A percentile compares a stretch with the other conserved stretches of the same genome.
Conservation (phyloP, 92 coral and sea anemone species). For the Phenganax marumi region DNA sequence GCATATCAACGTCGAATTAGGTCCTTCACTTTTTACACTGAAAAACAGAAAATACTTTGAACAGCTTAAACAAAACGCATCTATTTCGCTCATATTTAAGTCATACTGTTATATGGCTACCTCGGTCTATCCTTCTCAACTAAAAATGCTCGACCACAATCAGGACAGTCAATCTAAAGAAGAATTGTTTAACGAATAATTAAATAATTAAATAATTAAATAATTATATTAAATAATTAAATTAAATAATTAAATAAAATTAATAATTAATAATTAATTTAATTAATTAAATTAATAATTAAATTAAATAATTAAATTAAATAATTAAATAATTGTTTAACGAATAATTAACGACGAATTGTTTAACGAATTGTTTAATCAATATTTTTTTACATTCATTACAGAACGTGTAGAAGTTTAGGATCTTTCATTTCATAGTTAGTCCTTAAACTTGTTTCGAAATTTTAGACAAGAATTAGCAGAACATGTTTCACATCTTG, state of each 20-base stretch:
- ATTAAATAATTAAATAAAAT: no score
- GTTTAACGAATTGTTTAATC: background rate
- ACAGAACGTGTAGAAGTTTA: no score
- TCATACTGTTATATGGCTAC: background rate
- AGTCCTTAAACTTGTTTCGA: background rate
- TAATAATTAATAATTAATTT: no score
- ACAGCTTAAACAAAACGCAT: background rate
- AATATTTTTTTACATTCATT: no score
- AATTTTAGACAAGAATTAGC: no score
- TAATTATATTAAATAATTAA: no score
- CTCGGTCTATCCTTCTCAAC: conserved; percentile 44
- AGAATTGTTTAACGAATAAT: background rate
- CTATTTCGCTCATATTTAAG: background rate
- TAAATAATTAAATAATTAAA: no score
- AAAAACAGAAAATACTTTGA: background rate
- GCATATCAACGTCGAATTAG: conserved; percentile 57
- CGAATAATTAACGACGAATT: no score
- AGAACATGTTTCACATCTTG: no score
- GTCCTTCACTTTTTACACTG: conserved; percentile 35
- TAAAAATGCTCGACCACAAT: conserved; percentile 65
- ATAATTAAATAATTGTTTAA: no score
- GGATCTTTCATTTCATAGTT: background rate
- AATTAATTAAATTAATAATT: no score
- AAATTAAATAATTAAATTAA: no score
- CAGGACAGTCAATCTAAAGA: conserved; percentile 78